Percentiles rank a stretch among this genome's conserved stretches.
phyloP scores from a whole-genome alignment of 2,888 invertebrate genomes.

The Pilophorus perplexus region DNA sequence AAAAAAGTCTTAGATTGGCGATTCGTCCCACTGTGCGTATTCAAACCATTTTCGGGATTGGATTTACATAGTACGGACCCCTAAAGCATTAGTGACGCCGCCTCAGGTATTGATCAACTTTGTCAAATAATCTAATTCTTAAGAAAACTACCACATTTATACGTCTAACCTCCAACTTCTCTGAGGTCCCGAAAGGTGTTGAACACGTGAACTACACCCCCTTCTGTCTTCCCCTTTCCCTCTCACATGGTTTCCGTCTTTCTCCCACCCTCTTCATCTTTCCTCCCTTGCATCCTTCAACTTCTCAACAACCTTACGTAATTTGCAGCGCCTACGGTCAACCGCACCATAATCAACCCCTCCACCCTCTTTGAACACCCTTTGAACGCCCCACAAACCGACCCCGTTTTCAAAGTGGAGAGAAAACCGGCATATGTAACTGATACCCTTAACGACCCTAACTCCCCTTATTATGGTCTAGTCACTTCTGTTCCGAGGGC shows the following conservation, averaged over 20 bases:
- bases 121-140: no score
- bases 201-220: no score
- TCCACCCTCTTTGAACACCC: neutral
- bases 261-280: neutral
- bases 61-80: no score
- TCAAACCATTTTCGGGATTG: no score
- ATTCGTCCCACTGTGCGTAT: no score
- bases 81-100: no score
- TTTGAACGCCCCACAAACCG: neutral
- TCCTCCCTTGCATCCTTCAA: neutral
- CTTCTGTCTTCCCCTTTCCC: neutral
- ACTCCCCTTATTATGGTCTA: neutral
- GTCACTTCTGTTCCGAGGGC: neutral
- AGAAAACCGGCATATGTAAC: neutral
- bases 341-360: conserved; percentile 28
- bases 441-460: neutral
- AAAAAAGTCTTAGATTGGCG: no score
- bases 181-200: no score
- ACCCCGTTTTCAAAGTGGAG: neutral
- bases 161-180: no score
- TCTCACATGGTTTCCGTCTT: neutral
- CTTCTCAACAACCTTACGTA: conserved; percentile 5
- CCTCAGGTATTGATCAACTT: no score
- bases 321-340: conserved; percentile 32
- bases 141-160: no score